Conservation (phyloP, 1,140 invertebrate species). For the Polypedilum pembai region DNA sequence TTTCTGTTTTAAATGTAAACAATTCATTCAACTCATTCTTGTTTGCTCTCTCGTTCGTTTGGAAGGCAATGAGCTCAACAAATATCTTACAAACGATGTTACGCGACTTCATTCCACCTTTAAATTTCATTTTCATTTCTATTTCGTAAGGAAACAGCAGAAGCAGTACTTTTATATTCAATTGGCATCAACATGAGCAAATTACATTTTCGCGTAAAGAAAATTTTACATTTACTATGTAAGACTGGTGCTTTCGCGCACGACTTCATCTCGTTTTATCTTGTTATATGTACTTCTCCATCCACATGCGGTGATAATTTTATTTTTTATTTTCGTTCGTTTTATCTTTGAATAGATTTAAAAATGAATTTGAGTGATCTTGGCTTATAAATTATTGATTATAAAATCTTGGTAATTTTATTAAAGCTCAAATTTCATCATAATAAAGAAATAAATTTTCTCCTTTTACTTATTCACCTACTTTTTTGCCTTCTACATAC, state of each 20-base stretch:
- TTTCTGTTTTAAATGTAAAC: neutral
- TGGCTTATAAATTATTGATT: too few species aligned
- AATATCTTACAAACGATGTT: slow-evolving; percentile 18
- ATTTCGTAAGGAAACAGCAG: neutral
- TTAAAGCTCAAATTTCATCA: too few species aligned
- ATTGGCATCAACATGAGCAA: slow-evolving; percentile 10
- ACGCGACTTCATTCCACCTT: neutral
- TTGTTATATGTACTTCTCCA: neutral
- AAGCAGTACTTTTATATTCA: slow-evolving; percentile 26
- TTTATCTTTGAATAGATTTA: too few species aligned
- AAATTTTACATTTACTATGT: too few species aligned
- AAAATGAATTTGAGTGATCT: too few species aligned
- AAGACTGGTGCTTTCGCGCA: neutral
- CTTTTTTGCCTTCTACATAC: too few species aligned
- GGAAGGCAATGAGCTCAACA: neutral
- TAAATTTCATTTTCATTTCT: neutral
- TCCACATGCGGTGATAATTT: neutral
- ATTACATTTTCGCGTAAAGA: slow-evolving; percentile 24
- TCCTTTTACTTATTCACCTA: too few species aligned
- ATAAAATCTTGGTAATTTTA: too few species aligned
- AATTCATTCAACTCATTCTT: neutral
- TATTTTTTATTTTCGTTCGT: neutral
- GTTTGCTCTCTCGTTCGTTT: too few species aligned
- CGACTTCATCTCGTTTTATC: slow-evolving; percentile 27
- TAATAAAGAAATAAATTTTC: too few species aligned